A percentile compares a stretch with the other conserved stretches of the same genome.
Evolutionary conservation across 1,140 invertebrate genomes (phyloP).

Genomic region (Drosophila bifasciata): DNA sequence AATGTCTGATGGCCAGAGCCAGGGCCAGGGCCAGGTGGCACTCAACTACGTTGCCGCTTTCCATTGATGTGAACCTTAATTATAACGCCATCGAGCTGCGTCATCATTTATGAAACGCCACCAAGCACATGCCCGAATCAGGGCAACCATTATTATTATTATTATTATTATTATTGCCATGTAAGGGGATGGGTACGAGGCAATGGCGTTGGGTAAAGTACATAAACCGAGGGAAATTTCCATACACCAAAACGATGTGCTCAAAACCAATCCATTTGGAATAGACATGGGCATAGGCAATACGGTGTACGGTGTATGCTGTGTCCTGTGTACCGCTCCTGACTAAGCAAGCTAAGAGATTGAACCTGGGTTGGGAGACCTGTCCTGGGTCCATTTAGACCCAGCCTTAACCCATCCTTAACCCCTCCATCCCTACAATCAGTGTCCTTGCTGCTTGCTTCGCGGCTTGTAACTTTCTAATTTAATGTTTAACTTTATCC

Average conservation of each 20-base stretch:
- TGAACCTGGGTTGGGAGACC: not conserved
- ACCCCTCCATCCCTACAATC: too few relatives aligned
- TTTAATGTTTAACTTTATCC: not conserved
- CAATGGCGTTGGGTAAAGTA: constrained; percentile 13
- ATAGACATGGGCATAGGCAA: too few relatives aligned
- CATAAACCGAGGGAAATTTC: constrained; percentile 13
- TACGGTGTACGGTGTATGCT: too few relatives aligned
- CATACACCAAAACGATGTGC: constrained; percentile 19
- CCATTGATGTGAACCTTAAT: constrained; percentile 71
- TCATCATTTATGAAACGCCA: constrained; percentile 71
- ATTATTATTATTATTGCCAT: constrained; percentile 18
- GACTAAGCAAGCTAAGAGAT: too few relatives aligned
- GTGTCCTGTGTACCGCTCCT: not conserved
- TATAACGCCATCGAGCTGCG: constrained; percentile 76
- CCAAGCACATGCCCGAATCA: constrained; percentile 45
- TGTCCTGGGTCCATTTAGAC: too few relatives aligned
- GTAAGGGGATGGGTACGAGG: not conserved
- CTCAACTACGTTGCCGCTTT: constrained; percentile 24
- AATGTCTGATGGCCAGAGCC: constrained; percentile 46
- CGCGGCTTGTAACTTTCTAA: too few relatives aligned
- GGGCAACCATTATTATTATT: constrained; percentile 53
- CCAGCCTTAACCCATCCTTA: too few relatives aligned
- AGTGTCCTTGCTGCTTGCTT: too few relatives aligned
- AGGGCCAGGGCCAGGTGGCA: constrained; percentile 56
- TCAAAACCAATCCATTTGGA: constrained; percentile 2